Percentiles rank a stretch among this genome's conserved stretches.
phyloP scores from a whole-genome alignment of 2,113 vertebrate species.

The Erythrolamprus reginae region DNA sequence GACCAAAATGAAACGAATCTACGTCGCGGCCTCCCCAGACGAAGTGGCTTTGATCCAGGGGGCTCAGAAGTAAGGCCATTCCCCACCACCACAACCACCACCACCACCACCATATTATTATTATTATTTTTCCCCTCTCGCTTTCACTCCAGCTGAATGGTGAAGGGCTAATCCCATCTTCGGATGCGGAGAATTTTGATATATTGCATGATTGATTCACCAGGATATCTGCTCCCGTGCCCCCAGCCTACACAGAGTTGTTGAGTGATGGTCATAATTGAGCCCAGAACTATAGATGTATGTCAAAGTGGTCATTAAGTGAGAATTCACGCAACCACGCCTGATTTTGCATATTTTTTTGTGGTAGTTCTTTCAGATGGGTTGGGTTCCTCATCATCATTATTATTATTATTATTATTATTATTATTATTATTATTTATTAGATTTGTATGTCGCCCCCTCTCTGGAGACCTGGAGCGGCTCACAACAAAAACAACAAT shows the following conservation, averaged over 20 bases:
- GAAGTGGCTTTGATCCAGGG: conserved; percentile 93
- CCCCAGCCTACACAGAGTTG: background rate
- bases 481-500: no score
- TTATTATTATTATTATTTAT: no score
- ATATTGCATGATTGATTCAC: background rate
- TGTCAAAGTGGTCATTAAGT: background rate
- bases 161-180: no score
- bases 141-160: background rate
- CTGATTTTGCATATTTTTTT: background rate
- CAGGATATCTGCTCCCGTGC: background rate
- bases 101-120: no score
- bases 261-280: background rate
- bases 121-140: background rate
- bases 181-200: background rate
- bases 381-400: no score
- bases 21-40: conserved; percentile 92
- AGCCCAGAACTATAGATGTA: background rate
- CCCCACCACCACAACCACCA: no score
- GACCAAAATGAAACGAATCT: conserved; percentile 62
- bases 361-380: background rate
- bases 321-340: rapidly evolving
- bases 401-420: no score
- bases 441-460: no score
- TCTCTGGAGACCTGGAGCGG: no score
- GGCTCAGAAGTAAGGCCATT: conserved; percentile 82